phyloP scores from a whole-genome alignment of 2,888 invertebrate genomes.

The Lithodes maja region DNA sequence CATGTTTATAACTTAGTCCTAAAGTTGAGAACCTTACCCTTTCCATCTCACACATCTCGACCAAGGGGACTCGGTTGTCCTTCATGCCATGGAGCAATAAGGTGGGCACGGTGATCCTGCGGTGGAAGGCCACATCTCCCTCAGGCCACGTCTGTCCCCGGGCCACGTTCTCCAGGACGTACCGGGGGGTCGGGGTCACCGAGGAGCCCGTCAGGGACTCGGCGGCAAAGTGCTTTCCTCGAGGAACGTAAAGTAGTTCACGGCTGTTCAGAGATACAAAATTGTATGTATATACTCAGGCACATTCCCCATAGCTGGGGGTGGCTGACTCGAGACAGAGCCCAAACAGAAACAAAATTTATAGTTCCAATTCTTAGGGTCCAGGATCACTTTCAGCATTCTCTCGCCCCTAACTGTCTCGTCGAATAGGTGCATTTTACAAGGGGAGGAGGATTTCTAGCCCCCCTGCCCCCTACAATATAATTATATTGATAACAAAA shows the following conservation, averaged over 20 bases:
- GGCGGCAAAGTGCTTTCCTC: conserved; percentile 76
- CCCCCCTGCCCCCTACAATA: too few species aligned
- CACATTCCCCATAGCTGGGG: too few species aligned
- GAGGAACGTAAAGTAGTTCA: conserved; percentile 77
- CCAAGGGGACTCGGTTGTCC: conserved; percentile 81
- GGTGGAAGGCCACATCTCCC: conserved; percentile 82
- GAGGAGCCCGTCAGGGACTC: conserved; percentile 43
- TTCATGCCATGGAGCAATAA: conserved; percentile 81
- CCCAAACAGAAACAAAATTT: too few species aligned
- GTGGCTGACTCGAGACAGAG: too few species aligned
- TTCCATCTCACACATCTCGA: conserved; percentile 83
- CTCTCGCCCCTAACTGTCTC: too few species aligned
- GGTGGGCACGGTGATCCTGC: conserved; percentile 80
- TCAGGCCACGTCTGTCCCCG: conserved; percentile 79
- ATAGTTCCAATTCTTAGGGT: too few species aligned
- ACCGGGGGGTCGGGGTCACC: conserved; percentile 63
- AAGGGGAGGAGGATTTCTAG: too few species aligned
- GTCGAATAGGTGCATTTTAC: too few species aligned
- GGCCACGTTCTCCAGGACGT: conserved; percentile 66
- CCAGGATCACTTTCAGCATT: too few species aligned
- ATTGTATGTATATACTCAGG: too few species aligned
- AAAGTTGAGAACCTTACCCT: conserved; percentile 76
- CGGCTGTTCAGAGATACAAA: conserved; percentile 44
- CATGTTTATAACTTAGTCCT: too few species aligned
- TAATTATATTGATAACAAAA: too few species aligned